phyloP scores from a whole-genome alignment of 2,797 vertebrate genomes.

The Strix occidentalis region DNA sequence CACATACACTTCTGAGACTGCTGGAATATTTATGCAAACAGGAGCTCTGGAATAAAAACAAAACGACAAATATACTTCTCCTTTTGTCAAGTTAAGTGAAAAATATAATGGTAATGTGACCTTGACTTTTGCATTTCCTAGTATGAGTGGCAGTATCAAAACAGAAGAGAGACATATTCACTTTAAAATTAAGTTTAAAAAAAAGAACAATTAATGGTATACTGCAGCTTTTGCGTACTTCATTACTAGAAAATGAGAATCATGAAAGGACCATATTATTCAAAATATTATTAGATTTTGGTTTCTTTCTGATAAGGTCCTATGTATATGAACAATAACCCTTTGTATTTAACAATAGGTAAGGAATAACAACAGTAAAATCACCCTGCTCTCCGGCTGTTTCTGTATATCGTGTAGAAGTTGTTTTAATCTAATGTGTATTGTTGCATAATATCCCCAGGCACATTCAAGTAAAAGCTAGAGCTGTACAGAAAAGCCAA shows the following conservation, averaged over 20 bases:
- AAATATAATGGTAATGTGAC: not conserved
- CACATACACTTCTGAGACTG: not conserved
- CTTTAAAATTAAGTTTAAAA: not conserved
- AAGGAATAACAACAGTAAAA: conserved; percentile 64
- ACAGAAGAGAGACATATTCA: not conserved
- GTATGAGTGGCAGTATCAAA: not conserved
- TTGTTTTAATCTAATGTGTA: conserved; percentile 80
- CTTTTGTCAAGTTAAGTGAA: not conserved
- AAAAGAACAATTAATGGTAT: not conserved
- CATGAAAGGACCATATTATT: not conserved
- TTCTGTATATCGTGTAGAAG: conserved; percentile 65
- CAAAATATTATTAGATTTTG: not conserved
- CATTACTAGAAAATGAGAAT: not conserved
- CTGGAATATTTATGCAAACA: not conserved
- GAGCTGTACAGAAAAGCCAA: conserved; percentile 88
- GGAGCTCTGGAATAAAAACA: not conserved
- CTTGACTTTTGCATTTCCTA: not conserved
- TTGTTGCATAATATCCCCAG: conserved; percentile 81
- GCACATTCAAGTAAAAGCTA: conserved; percentile 85
- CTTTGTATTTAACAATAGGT: conserved; percentile 60
- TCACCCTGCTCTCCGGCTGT: conserved; percentile 51
- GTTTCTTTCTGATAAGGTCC: not conserved
- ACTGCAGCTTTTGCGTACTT: not conserved
- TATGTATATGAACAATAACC: not conserved
- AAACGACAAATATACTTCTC: not conserved